Base-by-base conservation (phyloP, 2,797 vertebrate genomes). In the Stomatorhinus walkeri region DNA sequence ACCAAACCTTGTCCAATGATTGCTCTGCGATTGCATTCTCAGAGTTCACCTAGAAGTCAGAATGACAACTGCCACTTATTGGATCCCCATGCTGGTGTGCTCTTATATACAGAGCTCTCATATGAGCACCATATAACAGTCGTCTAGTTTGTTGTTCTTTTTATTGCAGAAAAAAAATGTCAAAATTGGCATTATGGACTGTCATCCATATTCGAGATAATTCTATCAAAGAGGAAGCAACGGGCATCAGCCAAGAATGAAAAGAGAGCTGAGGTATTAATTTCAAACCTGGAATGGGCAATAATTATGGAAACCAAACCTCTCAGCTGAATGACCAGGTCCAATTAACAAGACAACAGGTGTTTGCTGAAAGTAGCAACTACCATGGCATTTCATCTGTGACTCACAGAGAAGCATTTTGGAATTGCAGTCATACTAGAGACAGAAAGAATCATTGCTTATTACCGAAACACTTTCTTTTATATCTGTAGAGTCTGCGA, bases 11-110 rank as follows among this genome's bases (percentile, higher is more conserved):
- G 88, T 94, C 93, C 89, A 93, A 93, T 0, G 91, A 94, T 3
- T 91, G 91, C 89, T 94, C 94, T 24, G 94, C 93, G 61, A 94
- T 94, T 89, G 95, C 94, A 76, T 95, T 94, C 91, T 94, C 93
- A 87, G 94, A 95, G 72, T 88, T 92, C 68, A 95, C 93, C 94
- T 95, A 91, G 43, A 91, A 64, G 90, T 87, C 91, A 4, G 85
- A 19, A 89, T 1, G 87, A 6, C 87, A 19, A 79, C n/a, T n/a
- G 28, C 49, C 16, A 54, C 40, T 6, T 83, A 22, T 76, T 40
- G 16, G 51, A 52, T 28, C 64, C 32, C 5, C 49, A 14, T 43
- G 68, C 49, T 46, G 86, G 16, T 52, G 4, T 87, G 52, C 12
- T 19, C 2, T 76, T 32, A 76, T 36, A 72, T 76, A 76, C 68